A percentile compares a stretch with the other conserved stretches of the same genome.
Conservation (phyloP, 2,113 vertebrate genomes). For the Podilymbus podiceps region DNA sequence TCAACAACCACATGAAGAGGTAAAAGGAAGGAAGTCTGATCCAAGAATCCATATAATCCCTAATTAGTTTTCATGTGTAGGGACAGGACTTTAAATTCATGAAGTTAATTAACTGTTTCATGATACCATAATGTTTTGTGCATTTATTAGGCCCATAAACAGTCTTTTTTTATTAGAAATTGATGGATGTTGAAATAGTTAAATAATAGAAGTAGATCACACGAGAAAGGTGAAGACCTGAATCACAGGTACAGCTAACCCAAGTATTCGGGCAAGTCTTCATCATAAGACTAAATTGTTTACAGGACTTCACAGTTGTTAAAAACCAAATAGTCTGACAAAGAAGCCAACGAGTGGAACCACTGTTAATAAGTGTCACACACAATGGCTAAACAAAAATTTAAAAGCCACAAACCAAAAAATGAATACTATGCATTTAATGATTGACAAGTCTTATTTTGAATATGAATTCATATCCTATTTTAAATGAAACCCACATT, state of each 20-base stretch:
- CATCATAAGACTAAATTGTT: background rate
- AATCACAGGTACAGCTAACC: background rate
- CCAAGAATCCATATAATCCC: slow-evolving; percentile 22
- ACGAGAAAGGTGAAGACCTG: background rate
- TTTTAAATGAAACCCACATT: background rate
- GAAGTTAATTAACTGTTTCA: slow-evolving; percentile 58
- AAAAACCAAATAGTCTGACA: background rate
- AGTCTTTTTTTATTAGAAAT: slow-evolving; percentile 53
- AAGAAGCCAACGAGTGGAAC: background rate
- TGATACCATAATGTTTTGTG: slow-evolving; percentile 38
- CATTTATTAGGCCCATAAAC: slow-evolving; percentile 53
- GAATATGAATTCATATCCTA: background rate
- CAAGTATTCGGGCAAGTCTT: background rate
- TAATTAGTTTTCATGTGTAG: slow-evolving; percentile 58
- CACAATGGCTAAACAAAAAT: background rate
- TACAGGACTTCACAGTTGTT: background rate
- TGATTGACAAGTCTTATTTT: background rate
- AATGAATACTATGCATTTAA: background rate
- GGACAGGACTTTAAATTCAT: slow-evolving; percentile 51
- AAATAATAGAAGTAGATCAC: background rate
- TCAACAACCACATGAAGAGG: background rate
- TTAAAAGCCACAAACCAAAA: background rate
- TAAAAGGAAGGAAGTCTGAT: background rate
- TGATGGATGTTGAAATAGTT: background rate
- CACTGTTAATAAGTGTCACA: background rate